A percentile compares a stretch with the other conserved stretches of the same genome.
Evolutionary conservation across 64 coral and sea anemone genomes (phyloP).

Genomic region (Porites australiensis): DNA sequence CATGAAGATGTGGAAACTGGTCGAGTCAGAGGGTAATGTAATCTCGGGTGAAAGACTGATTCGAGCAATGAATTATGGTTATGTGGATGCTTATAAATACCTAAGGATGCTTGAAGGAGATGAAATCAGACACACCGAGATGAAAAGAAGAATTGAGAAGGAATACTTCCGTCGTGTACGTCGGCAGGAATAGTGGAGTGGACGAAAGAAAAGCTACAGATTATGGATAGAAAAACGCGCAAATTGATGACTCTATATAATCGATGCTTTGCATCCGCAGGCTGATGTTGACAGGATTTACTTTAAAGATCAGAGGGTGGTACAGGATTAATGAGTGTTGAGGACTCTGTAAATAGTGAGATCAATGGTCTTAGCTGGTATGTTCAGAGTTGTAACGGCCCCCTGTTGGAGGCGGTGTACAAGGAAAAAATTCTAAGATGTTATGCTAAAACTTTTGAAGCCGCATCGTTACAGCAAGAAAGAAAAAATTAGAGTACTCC

Average conservation of each 20-base stretch:
- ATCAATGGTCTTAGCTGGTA: no score
- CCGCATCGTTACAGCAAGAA: no score
- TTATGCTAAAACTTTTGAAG: no score
- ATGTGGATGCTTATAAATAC: neutral
- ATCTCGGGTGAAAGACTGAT: neutral
- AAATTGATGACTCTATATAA: conserved; percentile 8
- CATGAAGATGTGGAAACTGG: conserved; percentile 1
- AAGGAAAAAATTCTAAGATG: no score
- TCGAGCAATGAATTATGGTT: neutral
- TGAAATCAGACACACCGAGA: neutral
- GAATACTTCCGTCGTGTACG: conserved; percentile 18
- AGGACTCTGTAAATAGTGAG: no score
- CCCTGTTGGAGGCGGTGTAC: no score
- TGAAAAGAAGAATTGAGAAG: conserved; percentile 1
- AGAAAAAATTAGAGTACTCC: no score
- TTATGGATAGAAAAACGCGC: conserved; percentile 23
- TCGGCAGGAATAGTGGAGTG: conserved; percentile 7
- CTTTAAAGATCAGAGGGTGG: no score
- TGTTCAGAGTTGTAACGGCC: no score
- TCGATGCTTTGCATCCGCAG: no score
- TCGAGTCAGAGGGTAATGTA: neutral
- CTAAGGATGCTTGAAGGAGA: conserved; percentile 21
- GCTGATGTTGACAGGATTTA: no score
- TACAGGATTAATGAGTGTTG: no score
- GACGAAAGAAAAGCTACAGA: conserved; percentile 1